phyloP scores from a whole-genome alignment of 2,888 invertebrate species.

The Eristalinus sepulchralis region DNA sequence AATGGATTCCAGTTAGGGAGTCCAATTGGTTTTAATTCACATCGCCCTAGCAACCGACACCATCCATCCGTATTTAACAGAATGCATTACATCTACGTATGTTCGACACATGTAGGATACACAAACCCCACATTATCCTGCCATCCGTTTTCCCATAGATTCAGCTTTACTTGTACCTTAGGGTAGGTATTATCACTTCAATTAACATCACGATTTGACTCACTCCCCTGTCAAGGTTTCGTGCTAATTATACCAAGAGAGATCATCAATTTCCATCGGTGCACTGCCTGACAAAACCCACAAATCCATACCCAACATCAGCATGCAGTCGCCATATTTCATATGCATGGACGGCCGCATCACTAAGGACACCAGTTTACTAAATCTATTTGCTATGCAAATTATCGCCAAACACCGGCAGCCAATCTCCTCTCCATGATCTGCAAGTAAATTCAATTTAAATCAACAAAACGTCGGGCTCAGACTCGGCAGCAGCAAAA shows the following conservation, averaged over 20 bases:
- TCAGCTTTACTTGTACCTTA: no score
- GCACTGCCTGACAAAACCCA: neutral
- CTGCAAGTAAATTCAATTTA: slow-evolving; percentile 35
- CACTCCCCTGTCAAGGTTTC: neutral
- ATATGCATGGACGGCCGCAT: neutral
- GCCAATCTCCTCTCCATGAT: slow-evolving; percentile 1
- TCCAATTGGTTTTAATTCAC: no score
- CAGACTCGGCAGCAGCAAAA: neutral
- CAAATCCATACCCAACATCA: neutral
- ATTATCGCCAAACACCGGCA: neutral
- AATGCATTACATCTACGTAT: no score
- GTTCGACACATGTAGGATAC: no score
- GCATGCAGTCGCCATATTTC: neutral
- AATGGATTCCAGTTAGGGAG: no score
- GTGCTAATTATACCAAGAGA: neutral
- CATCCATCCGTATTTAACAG: no score
- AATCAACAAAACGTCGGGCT: slow-evolving; percentile 13
- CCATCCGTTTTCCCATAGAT: no score
- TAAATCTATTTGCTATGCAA: neutral
- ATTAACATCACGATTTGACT: no score
- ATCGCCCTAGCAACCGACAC: no score
- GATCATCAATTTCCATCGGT: neutral
- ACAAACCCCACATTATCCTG: no score
- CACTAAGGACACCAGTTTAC: neutral
- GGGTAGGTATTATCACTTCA: no score